Base-by-base conservation (phyloP, 2,113 vertebrate species). In the Telmatochromis sp. region DNA sequence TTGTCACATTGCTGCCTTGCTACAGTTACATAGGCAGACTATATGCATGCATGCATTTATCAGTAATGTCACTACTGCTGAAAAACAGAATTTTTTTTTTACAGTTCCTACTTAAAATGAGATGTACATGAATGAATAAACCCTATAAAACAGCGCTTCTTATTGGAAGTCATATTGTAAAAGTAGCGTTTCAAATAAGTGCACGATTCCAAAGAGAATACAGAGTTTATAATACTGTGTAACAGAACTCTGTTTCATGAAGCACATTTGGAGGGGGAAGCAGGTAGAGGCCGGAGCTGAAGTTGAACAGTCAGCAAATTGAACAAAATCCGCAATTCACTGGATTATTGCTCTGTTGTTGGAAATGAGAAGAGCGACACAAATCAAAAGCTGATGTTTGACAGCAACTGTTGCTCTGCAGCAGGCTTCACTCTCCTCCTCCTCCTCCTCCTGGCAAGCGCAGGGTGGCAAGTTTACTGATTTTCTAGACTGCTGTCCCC, bases 401-500 rank as follows among this genome's bases (percentile, higher is more conserved):
- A 95, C 85, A 90, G 91, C 86, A 81, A 90, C 89, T 92, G 90
- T 88, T 88, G 82, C 86, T 82, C 83, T 87, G 86, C 82, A 87
- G 81, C 82, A 80, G 84, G 19, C 73, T 81, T 55, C 37, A 40
- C 42, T 4, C 73, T 55, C 31, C 82, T 80, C 13, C 82, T 57
- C 51, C 85, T 83, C 51, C 85, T 83, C 37, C 35, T 80, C 35
- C 17, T 42, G 49, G 81, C n/a, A 5, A 26, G 14, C 12, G 19
- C 11, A 21, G 17, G 31, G 53, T 60, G 45, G 35, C 1, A 33
- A 28, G 14, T n/a, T 19, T 7, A 9, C 8, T 12, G 89, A 70
- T 95, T 97, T 97, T 93, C 94, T 97, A 95, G 95, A 94, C 95
- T 93, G 95, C 93, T 97, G 97, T 96, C 96, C 96, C 97, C 97